A percentile compares a stretch with the other conserved stretches of the same genome.
These are phyloP conservation scores for Scaptomyza caliginosa DNA, from an alignment of 2,888 invertebrate genomes.

Conservation along the genomic window DNA sequence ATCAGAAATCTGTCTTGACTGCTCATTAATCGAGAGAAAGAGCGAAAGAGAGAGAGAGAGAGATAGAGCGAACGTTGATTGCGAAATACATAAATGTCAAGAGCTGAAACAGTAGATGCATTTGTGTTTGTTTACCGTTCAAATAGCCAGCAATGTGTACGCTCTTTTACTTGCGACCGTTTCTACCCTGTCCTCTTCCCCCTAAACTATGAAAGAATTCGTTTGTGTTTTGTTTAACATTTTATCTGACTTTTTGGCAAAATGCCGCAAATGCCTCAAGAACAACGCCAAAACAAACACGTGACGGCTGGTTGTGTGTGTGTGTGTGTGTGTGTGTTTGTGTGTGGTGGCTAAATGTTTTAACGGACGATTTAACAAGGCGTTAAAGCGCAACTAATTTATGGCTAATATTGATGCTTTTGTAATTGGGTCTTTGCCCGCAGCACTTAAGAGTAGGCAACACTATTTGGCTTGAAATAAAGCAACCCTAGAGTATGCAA, in stretches of 20 bases:
- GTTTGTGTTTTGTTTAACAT: slow-evolving; percentile 47
- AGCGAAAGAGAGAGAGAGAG: slow-evolving; percentile 4
- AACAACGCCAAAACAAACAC: slow-evolving; percentile 31
- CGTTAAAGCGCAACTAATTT: slow-evolving; percentile 59
- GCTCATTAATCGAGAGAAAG: slow-evolving; percentile 18
- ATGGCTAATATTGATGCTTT: slow-evolving; percentile 47
- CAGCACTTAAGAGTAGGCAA: slow-evolving; percentile 32
- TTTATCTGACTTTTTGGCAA: slow-evolving; percentile 60
- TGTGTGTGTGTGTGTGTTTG: neutral
- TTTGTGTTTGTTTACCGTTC: slow-evolving; percentile 49
- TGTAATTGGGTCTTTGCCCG: slow-evolving; percentile 32
- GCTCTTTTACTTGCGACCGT: too few relatives aligned
- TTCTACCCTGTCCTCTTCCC: too few relatives aligned
- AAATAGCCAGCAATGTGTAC: slow-evolving; percentile 22
- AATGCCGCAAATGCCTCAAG: slow-evolving; percentile 53
- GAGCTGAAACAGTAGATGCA: slow-evolving; percentile 15
- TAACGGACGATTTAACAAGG: slow-evolving; percentile 42
- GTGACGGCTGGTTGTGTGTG: neutral
- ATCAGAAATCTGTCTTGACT: slow-evolving; percentile 30
- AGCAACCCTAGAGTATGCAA: slow-evolving; percentile 33
- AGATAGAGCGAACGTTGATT: neutral
- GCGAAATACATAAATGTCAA: slow-evolving; percentile 38
- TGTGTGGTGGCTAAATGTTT: neutral
- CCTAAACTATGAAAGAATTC: slow-evolving; percentile 15
- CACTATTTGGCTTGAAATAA: slow-evolving; percentile 2